Evolutionary conservation across 2,888 invertebrate species (phyloP).

Genomic region (Diachrysia chrysitis): DNA sequence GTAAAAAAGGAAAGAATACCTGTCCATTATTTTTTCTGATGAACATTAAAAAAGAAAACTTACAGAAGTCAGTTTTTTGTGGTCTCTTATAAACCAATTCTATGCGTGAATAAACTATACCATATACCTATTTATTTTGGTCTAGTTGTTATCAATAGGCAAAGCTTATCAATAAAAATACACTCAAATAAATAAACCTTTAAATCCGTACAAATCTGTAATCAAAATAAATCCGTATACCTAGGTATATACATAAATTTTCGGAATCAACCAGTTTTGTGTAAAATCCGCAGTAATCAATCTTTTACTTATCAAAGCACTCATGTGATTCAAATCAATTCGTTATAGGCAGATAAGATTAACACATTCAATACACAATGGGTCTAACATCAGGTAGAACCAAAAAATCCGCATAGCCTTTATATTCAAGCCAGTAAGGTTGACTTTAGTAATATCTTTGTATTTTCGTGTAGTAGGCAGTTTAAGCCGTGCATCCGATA

Average conservation of each 20-base stretch:
- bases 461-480: not conserved
- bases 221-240: not conserved
- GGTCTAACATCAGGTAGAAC: not conserved
- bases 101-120: not conserved
- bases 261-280: conserved; percentile 25
- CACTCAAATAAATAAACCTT: not conserved
- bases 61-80: too few species aligned
- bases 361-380: conserved; percentile 5
- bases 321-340: conserved; percentile 48
- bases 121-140: not conserved
- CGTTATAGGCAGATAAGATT: conserved; percentile 22
- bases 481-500: not conserved
- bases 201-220: not conserved
- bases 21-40: too few species aligned
- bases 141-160: not conserved
- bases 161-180: not conserved
- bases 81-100: not conserved
- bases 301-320: conserved; percentile 24
- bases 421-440: not conserved
- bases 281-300: conserved; percentile 4
- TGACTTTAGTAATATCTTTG: not conserved
- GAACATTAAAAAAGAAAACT: too few species aligned
- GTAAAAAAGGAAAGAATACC: too few species aligned
- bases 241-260: conserved; percentile 5
- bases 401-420: not conserved